phyloP scores from a whole-genome alignment of 2,888 invertebrate genomes.

The Nemoura dubitans region DNA sequence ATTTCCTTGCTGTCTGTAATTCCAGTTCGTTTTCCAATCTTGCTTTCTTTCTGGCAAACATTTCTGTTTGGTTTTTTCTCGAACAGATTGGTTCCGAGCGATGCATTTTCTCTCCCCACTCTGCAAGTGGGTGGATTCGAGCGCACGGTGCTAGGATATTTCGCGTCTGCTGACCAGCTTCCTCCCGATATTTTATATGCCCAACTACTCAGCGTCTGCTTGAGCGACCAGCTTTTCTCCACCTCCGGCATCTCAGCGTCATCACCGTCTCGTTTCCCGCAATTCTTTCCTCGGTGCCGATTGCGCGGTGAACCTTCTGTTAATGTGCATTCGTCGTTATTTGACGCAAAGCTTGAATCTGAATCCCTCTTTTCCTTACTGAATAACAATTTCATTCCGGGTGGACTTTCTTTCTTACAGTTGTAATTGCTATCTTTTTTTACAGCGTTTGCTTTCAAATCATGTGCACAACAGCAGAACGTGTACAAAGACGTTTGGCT shows the following conservation, averaged over 20 bases:
- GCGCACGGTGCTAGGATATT: not conserved
- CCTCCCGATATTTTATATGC: conserved; percentile 3
- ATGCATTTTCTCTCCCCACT: not conserved
- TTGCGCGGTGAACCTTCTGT: not conserved
- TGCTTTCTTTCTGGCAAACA: not conserved
- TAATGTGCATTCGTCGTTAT: not conserved
- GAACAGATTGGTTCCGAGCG: not conserved
- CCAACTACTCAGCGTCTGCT: not conserved
- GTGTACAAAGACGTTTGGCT: not conserved
- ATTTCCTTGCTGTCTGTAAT: not conserved
- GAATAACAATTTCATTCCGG: not conserved
- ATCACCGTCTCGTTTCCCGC: not conserved
- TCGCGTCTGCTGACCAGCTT: not conserved
- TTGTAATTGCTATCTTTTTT: not conserved
- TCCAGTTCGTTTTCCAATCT: not conserved
- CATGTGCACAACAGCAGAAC: not conserved
- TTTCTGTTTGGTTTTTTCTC: not conserved
- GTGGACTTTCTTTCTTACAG: not conserved
- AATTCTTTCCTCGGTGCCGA: not conserved
- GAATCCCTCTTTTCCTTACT: not conserved
- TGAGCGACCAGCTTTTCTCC: not conserved
- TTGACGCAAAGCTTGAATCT: not conserved
- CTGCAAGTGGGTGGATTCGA: not conserved
- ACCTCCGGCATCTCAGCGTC: not conserved
- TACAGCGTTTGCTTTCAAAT: not conserved